Base-by-base conservation (phyloP, 1,140 invertebrate genomes). In the Archivesica marissinica region DNA sequence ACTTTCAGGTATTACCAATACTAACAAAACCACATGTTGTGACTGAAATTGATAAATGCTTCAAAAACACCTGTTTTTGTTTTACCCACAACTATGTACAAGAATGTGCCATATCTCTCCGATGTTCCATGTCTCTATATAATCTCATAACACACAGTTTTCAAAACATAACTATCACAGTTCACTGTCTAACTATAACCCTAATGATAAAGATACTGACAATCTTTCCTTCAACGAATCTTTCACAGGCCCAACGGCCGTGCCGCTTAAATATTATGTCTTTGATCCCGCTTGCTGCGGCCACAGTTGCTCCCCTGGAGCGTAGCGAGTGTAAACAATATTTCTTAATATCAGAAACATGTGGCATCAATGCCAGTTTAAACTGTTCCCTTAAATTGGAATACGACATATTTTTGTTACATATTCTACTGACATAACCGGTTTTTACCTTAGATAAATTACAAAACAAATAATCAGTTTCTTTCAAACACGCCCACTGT, bases 281-380 rank as follows among this genome's bases (percentile, higher is more conserved):
- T 52, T 25, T 50, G 13, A 68, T 41, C 23, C 38, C 76, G 33
- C 38, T 56, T 20, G 28, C 20, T 41, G 56, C 56, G 7, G 76
- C 76, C 13, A 50, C 47, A 41, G 61, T 70, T 4, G 78, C 64
- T n/a, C 78, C 76, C 9, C 76, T 56, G 17, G 78, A 52, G 30
- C 78, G 68, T 25, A 81, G 25, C 25, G 78, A 81, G 68, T 81
- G 78, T 35, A 81, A 41, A 70, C 78, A 68, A 64, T 79, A 79
- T 38, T 70, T 70, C 15, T 33, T 66, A 13, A 80, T 66, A 50
- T 80, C 54, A 44, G 25, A 9, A 33, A 66, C 61, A 68, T 66
- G 77, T 11, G 61, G 61, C 38, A 11, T 68, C 33, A 80, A 35
- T 66, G 59, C 28, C 25, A 30, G 15, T 66, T 33, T 52, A 66